Percentiles rank a stretch among this genome's conserved stretches.
These are phyloP conservation scores for Melinopterus prodromus DNA, from an alignment of 2,888 invertebrate genomes.

Conservation along the genomic window DNA sequence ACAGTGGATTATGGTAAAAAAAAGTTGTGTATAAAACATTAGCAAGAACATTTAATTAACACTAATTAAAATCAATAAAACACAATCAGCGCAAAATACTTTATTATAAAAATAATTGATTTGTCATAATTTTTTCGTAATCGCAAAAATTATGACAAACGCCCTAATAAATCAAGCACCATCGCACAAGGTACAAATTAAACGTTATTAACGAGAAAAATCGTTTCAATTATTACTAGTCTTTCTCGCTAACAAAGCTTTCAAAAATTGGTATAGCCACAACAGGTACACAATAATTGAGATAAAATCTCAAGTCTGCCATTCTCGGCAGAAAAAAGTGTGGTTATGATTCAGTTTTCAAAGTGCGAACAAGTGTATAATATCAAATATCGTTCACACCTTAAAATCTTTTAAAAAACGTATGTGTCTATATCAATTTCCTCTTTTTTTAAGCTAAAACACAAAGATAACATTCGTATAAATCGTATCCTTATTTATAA, in stretches of 20 bases:
- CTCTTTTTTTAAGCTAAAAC: background rate
- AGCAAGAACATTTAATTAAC: too few relatives aligned
- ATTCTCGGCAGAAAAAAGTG: background rate
- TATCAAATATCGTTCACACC: conserved; percentile 27
- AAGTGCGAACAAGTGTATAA: conserved; percentile 30
- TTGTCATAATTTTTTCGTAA: background rate
- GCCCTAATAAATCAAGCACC: background rate
- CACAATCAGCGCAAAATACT: background rate
- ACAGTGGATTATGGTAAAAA: too few relatives aligned
- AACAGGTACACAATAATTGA: background rate
- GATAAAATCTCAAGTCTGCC: background rate
- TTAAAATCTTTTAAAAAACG: conserved; percentile 23
- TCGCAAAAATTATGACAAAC: background rate
- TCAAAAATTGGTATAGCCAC: background rate
- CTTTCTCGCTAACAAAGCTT: background rate
- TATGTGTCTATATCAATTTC: conserved; percentile 11
- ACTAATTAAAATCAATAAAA: too few relatives aligned
- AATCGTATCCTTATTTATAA: background rate
- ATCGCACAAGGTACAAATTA: background rate
- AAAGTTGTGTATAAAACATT: too few relatives aligned
- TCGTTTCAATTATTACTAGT: background rate
- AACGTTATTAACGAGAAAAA: background rate
- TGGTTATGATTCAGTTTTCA: conserved; percentile 9
- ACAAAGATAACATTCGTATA: background rate
- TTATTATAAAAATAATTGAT: background rate